These are phyloP conservation scores for Selene dorsalis DNA, from an alignment of 2,797 vertebrate genomes.

Conservation along the genomic window DNA sequence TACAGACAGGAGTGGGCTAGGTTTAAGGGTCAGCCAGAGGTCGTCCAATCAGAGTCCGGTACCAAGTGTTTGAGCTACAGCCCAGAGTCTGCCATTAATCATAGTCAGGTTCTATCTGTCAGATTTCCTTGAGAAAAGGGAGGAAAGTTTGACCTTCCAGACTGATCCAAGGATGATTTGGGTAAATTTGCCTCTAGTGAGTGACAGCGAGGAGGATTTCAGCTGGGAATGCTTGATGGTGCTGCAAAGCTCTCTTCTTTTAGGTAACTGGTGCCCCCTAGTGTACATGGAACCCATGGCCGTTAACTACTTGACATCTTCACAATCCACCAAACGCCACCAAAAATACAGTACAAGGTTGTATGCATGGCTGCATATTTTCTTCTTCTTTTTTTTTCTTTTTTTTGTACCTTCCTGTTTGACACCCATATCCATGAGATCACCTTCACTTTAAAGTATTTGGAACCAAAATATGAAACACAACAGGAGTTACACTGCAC, in stretches of 20 bases:
- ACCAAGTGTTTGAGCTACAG: slow-evolving; percentile 50
- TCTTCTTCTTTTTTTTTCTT: slow-evolving; percentile 20
- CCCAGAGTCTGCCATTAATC: slow-evolving; percentile 51
- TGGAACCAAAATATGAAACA: slow-evolving; percentile 63
- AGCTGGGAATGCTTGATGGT: slow-evolving; percentile 28
- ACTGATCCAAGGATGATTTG: slow-evolving; percentile 35
- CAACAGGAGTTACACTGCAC: slow-evolving; percentile 66
- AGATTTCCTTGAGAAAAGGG: slow-evolving; percentile 30
- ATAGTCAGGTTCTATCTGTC: slow-evolving; percentile 56
- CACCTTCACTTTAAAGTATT: slow-evolving; percentile 58
- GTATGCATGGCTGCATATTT: slow-evolving; percentile 53
- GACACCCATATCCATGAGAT: slow-evolving; percentile 62
- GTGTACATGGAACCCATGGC: slow-evolving; percentile 65
- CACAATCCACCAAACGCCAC: slow-evolving; percentile 75
- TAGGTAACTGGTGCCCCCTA: slow-evolving; percentile 66
- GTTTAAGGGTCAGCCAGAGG: slow-evolving; percentile 65
- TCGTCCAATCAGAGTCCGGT: slow-evolving; percentile 57
- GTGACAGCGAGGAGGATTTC: slow-evolving; percentile 34
- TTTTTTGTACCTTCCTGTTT: slow-evolving; percentile 42
- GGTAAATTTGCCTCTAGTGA: slow-evolving; percentile 31
- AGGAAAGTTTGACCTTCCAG: slow-evolving; percentile 36
- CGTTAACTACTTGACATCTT: slow-evolving; percentile 68
- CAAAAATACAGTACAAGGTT: slow-evolving; percentile 69
- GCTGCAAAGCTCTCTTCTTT: slow-evolving; percentile 55
- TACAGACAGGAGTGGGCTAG: slow-evolving; percentile 54